These are phyloP conservation scores for Xylocopa sonorina DNA, from an alignment of 1,140 invertebrate species.

Conservation along the genomic window DNA sequence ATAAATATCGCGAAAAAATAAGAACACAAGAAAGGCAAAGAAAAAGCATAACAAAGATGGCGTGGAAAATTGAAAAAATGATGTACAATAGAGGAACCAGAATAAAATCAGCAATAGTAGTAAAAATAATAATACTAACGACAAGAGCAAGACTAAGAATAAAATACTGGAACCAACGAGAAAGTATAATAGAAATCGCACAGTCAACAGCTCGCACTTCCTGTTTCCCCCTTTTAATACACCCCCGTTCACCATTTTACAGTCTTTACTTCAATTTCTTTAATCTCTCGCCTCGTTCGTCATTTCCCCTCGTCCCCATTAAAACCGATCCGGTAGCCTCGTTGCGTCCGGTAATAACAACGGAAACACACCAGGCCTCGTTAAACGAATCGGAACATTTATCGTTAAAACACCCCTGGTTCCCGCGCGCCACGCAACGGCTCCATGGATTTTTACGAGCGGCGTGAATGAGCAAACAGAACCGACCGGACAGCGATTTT, in stretches of 20 bases:
- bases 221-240: neutral
- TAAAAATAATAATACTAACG: no score
- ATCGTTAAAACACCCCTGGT: neutral
- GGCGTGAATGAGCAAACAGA: neutral
- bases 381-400: slow-evolving; percentile 31
- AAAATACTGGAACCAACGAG: no score
- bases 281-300: neutral
- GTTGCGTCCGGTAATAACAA: neutral
- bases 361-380: neutral
- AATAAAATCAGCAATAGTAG: no score
- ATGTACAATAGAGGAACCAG: no score
- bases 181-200: no score
- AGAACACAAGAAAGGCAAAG: no score
- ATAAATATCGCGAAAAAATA: no score
- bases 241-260: no score
- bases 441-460: slow-evolving; percentile 22
- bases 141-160: no score
- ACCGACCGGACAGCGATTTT: slow-evolving; percentile 6
- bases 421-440: neutral
- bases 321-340: neutral
- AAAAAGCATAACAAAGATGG: no score
- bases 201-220: neutral
- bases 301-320: neutral
- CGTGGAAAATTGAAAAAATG: no score
- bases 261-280: neutral